Conservation (phyloP, 2,113 vertebrate genomes). For the Thamnophis sirtalis region DNA sequence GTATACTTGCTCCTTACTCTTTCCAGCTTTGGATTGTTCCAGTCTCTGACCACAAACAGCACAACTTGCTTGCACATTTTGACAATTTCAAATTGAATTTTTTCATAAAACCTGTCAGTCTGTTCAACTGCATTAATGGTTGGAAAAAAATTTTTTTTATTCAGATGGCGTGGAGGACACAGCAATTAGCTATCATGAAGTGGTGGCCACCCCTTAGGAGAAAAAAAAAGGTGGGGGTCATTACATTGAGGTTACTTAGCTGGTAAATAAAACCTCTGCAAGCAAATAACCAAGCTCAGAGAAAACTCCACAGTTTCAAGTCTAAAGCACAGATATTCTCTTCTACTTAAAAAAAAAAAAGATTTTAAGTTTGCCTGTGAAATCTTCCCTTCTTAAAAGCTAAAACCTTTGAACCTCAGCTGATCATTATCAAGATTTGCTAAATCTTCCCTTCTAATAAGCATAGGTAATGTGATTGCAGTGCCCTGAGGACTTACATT, state of each 20-base stretch:
- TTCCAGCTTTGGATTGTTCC: background rate
- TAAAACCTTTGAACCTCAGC: background rate
- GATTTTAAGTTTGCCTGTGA: background rate
- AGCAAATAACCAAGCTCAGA: background rate
- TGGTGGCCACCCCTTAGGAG: background rate
- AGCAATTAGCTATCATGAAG: background rate
- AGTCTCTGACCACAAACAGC: background rate
- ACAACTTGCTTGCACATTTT: background rate
- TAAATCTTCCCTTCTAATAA: slow-evolving; percentile 20
- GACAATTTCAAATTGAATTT: background rate
- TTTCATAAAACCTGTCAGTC: background rate
- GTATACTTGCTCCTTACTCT: background rate
- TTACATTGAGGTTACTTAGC: background rate
- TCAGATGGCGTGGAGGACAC: background rate
- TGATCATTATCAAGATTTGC: slow-evolving; percentile 33
- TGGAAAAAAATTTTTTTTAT: background rate
- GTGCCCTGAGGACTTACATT: background rate
- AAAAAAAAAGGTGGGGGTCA: background rate
- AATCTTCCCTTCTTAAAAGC: background rate
- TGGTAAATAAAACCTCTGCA: background rate
- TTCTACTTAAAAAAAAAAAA: background rate
- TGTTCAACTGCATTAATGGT: background rate
- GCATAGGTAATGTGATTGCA: slow-evolving; percentile 29
- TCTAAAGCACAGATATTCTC: background rate
- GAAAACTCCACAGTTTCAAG: background rate